Evolutionary conservation across 2,113 vertebrate genomes (phyloP).

Genomic region (Scatophagus argus): DNA sequence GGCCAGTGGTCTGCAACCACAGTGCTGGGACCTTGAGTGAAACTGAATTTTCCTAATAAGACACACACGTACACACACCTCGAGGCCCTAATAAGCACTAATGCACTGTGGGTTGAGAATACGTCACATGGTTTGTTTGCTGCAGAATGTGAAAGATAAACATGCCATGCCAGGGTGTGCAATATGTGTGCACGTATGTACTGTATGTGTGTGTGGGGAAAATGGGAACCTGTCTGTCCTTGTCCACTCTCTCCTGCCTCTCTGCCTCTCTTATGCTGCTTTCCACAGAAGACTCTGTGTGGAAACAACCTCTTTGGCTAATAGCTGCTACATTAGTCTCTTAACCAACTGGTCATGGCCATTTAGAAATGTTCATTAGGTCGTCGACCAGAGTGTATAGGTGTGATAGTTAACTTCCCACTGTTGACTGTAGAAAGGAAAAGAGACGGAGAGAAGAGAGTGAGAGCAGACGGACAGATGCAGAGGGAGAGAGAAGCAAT

Average conservation of each 20-base stretch:
- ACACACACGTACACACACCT: conserved; percentile 73
- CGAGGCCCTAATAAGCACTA: conserved; percentile 82
- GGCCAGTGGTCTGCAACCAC: conserved; percentile 82
- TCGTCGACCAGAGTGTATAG: conserved; percentile 77
- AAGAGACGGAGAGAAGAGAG: not conserved
- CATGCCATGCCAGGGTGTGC: conserved; percentile 59
- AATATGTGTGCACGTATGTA: conserved; percentile 18
- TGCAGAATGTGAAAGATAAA: conserved; percentile 84
- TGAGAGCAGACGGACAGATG: conserved; percentile 19
- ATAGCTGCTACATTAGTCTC: conserved; percentile 85
- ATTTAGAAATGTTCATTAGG: conserved; percentile 87
- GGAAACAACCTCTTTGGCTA: conserved; percentile 84
- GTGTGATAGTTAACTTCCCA: conserved; percentile 78
- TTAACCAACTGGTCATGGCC: conserved; percentile 85
- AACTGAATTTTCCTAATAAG: conserved; percentile 84
- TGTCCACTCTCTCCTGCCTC: conserved; percentile 53
- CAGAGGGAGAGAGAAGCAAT: conserved; percentile 59
- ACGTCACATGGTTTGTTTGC: conserved; percentile 85
- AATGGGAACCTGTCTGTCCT: conserved; percentile 60
- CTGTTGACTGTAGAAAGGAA: conserved; percentile 66
- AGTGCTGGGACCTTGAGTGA: conserved; percentile 82
- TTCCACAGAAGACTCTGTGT: conserved; percentile 69
- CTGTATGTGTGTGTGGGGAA: conserved; percentile 26
- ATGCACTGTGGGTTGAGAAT: conserved; percentile 79
- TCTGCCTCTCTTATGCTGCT: conserved; percentile 42